Conservation (phyloP, 2,888 invertebrate genomes). For the Lymantria dispar region DNA sequence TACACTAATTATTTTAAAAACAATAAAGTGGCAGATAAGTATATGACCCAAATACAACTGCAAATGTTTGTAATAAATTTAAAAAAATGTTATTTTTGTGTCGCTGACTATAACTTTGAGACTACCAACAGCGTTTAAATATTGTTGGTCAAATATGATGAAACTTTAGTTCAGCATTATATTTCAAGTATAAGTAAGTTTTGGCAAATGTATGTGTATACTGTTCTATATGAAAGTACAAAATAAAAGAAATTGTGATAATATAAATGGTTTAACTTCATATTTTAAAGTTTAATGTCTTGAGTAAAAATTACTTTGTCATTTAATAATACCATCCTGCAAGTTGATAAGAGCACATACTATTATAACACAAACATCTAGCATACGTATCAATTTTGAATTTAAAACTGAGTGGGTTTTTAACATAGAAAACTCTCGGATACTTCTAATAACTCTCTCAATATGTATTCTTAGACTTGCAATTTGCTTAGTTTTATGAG, state of each 20-base stretch:
- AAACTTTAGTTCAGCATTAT: too few species aligned
- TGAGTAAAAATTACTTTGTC: neutral
- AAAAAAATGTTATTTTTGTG: neutral
- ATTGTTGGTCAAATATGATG: too few species aligned
- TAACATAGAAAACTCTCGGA: constrained; percentile 6
- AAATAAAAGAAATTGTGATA: too few species aligned
- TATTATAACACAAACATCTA: constrained; percentile 23
- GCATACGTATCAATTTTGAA: constrained; percentile 2
- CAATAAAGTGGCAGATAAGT: neutral
- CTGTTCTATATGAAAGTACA: too few species aligned
- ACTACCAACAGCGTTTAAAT: too few species aligned
- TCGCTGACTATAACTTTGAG: too few species aligned
- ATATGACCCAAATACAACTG: neutral
- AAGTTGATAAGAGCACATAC: constrained; percentile 29
- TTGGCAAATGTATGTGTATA: too few species aligned
- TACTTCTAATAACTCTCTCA: constrained; percentile 2
- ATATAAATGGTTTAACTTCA: too few species aligned
- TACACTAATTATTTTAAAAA: neutral
- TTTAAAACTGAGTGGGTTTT: constrained; percentile 1
- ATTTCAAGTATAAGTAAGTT: too few species aligned
- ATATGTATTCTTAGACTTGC: constrained; percentile 3
- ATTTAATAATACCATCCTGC: constrained; percentile 11
- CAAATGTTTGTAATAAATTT: neutral
- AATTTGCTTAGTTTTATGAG: constrained; percentile 3
- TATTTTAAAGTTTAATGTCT: neutral